Evolutionary conservation across 1,140 invertebrate species (phyloP).

Genomic region (Bactericera cockerelli): DNA sequence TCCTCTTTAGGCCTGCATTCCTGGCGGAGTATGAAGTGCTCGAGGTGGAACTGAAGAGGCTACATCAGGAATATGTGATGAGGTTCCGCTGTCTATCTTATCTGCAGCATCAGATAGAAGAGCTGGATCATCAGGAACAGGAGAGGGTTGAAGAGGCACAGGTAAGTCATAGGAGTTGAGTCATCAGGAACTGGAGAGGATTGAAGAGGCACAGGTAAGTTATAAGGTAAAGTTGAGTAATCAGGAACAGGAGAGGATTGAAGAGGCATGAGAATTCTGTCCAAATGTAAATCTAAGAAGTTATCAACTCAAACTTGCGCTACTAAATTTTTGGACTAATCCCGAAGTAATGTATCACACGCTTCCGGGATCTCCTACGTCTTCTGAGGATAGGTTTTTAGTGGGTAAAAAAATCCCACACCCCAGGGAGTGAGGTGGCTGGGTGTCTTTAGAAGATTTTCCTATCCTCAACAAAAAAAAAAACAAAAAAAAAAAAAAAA

Average conservation of each 20-base stretch:
- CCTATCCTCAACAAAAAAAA: too few relatives aligned
- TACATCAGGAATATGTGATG: constrained; percentile 78
- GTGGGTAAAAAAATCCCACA: too few relatives aligned
- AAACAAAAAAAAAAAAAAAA: too few relatives aligned
- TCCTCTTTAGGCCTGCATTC: constrained; percentile 71
- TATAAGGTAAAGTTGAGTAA: constrained; percentile 48
- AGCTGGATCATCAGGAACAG: constrained; percentile 47
- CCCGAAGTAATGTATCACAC: too few relatives aligned
- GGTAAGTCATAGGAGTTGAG: constrained; percentile 41
- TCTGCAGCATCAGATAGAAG: constrained; percentile 58
- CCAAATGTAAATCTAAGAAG: too few relatives aligned
- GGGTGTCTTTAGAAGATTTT: too few relatives aligned
- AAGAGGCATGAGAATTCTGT: constrained; percentile 51
- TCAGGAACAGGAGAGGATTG: constrained; percentile 50
- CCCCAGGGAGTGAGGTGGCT: too few relatives aligned
- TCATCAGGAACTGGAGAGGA: constrained; percentile 48
- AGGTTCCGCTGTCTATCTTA: constrained; percentile 75
- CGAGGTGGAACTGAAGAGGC: constrained; percentile 65
- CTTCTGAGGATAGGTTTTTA: too few relatives aligned
- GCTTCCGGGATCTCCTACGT: too few relatives aligned
- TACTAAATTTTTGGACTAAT: too few relatives aligned
- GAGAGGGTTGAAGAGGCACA: constrained; percentile 45
- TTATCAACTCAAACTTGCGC: too few relatives aligned
- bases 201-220: constrained; percentile 37
- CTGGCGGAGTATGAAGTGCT: constrained; percentile 90